Conservation (phyloP, 2,888 invertebrate species). For the Eupithecia subfuscata region DNA sequence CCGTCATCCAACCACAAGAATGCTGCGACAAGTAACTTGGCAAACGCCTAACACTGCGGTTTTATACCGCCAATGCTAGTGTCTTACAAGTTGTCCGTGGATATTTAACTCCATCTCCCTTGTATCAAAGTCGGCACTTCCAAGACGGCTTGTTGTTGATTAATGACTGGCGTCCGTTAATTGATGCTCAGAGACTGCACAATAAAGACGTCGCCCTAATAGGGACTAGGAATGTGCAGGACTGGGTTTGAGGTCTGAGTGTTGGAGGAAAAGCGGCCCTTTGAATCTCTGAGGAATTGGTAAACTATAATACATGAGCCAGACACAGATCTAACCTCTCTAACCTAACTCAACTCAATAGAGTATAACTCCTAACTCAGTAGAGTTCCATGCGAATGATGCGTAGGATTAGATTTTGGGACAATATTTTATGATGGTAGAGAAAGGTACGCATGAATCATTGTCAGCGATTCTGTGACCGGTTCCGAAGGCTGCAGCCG, state of each 20-base stretch:
- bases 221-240: conserved; percentile 24
- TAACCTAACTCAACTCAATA: too few relatives aligned
- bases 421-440: neutral
- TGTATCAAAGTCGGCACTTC: conserved; percentile 31
- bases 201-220: conserved; percentile 31
- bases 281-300: neutral
- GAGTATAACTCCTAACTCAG: too few relatives aligned
- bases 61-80: neutral
- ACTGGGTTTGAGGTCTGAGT: conserved; percentile 6
- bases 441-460: conserved; percentile 19
- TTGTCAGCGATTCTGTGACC: conserved; percentile 31
- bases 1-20: neutral
- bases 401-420: neutral
- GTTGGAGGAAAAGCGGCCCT: neutral
- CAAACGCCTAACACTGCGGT: neutral
- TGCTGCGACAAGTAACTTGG: conserved; percentile 4
- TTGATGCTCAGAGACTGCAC: conserved; percentile 31
- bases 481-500: conserved; percentile 43
- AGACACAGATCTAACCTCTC: neutral
- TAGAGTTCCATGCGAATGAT: neutral
- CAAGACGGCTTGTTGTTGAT: conserved; percentile 24
- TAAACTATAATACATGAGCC: neutral
- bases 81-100: neutral
- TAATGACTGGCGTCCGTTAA: conserved; percentile 28
- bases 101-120: neutral